phyloP scores from a whole-genome alignment of 2,113 vertebrate genomes.

The Ivindomyrus marchei region DNA sequence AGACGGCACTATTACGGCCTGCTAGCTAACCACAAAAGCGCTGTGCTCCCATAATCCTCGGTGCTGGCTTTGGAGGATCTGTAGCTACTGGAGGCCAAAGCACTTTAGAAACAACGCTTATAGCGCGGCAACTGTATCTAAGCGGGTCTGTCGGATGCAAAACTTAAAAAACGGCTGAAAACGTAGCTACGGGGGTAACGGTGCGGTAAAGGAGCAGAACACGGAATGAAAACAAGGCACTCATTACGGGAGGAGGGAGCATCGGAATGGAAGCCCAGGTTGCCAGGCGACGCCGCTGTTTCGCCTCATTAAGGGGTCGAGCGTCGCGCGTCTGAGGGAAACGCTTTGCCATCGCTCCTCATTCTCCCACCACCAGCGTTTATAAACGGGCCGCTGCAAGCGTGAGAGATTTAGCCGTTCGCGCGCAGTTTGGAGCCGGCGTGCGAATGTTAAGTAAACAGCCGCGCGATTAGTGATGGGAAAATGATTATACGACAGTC shows the following conservation, averaged over 20 bases:
- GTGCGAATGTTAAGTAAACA: slow-evolving; percentile 20
- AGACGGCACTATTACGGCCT: not conserved
- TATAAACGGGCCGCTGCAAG: not conserved
- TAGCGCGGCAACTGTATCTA: not conserved
- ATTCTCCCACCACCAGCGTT: not conserved
- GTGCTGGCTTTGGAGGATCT: not conserved
- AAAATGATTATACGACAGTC: not conserved
- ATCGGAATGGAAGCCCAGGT: not conserved
- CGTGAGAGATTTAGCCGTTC: not conserved
- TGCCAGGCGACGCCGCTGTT: not conserved
- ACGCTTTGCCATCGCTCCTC: too few species aligned
- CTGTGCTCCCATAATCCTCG: not conserved
- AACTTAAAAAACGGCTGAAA: not conserved
- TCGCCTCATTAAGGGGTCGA: not conserved
- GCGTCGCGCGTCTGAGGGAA: not conserved
- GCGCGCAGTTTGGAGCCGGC: not conserved
- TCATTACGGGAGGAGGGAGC: not conserved
- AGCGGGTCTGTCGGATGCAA: not conserved
- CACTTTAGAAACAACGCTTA: not conserved
- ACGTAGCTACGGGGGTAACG: not conserved
- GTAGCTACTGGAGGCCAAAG: not conserved
- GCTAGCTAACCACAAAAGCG: not conserved
- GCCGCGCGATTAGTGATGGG: not conserved
- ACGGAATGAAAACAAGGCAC: not conserved
- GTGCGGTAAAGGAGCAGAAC: not conserved